phyloP scores from a whole-genome alignment of 2,888 invertebrate species.

The Alviniconcha strummeri region DNA sequence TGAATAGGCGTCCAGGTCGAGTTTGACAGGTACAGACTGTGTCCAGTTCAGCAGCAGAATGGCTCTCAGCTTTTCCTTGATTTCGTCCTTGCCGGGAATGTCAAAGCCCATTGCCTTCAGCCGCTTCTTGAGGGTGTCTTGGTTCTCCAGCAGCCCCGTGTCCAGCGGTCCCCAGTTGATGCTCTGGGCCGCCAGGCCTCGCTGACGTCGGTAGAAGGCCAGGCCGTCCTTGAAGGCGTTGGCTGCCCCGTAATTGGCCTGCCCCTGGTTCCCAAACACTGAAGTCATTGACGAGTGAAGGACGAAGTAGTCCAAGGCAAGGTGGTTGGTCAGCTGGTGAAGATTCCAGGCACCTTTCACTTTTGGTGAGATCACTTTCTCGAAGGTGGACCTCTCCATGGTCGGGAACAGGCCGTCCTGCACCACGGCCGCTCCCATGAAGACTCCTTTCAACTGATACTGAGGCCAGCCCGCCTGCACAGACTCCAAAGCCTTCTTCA shows the following conservation, averaged over 20 bases:
- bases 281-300: slow-evolving; percentile 59
- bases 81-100: slow-evolving; percentile 33
- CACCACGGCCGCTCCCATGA: slow-evolving; percentile 56
- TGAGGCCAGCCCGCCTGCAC: not conserved
- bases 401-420: slow-evolving; percentile 41
- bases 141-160: slow-evolving; percentile 47
- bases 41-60: slow-evolving; percentile 19
- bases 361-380: slow-evolving; percentile 50
- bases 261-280: slow-evolving; percentile 57
- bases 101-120: slow-evolving; percentile 37
- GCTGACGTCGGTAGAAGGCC: slow-evolving; percentile 49
- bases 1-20: not conserved
- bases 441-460: slow-evolving; percentile 48
- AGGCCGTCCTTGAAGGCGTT: slow-evolving; percentile 60
- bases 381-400: slow-evolving; percentile 44
- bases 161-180: slow-evolving; percentile 61
- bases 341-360: slow-evolving; percentile 58
- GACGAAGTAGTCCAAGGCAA: slow-evolving; percentile 56
- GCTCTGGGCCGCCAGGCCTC: slow-evolving; percentile 49
- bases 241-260: slow-evolving; percentile 58
- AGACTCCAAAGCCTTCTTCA: slow-evolving; percentile 22
- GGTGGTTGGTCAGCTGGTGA: slow-evolving; percentile 47
- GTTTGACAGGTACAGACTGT: slow-evolving; percentile 2
- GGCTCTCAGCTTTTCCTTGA: slow-evolving; percentile 10
- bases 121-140: slow-evolving; percentile 12